Base-by-base conservation (phyloP, 2,113 vertebrate genomes). In the Mus musculus region DNA sequence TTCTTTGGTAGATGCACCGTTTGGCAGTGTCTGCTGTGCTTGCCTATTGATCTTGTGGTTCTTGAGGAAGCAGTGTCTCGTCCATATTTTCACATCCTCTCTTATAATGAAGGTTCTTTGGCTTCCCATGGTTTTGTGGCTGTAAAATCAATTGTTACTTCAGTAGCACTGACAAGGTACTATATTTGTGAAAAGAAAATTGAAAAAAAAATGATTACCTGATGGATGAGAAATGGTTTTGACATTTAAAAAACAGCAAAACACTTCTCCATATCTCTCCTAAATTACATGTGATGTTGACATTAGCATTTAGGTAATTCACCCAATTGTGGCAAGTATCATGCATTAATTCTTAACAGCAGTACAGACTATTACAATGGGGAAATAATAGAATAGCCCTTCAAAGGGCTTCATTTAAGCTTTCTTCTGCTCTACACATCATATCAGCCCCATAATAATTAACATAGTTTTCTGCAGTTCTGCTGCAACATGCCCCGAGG, bases 161-260 rank as follows among this genome's bases (percentile, higher is more conserved):
- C 91, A 90, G 92, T 49, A 86, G 90, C 8, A 2, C 85, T 95
- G 95, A 97, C 85, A 97, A 81, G 65, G 72, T 96, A 89, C 85
- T 88, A 52, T 95, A 96, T 97, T 97, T 94, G 80, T 97, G 88
- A 96, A 95, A 96, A 89, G 89, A 97, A 98, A 97, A 96, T 95
- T 96, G 95, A 97, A 97, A 97, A 96, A 97, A 97, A 97, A 96
- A 96, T 93, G 90, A 97, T 94, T 97, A 97, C 85, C 96, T 96
- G 93, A 96, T 96, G 77, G 96, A 94, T 96, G 80, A 98, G 95
- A 97, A 97, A 97, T 93, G 84, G 76, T 92, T 97, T 97, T 97
- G 93, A 97, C 96, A 98, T 94, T 97, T 96, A 93, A 95, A 95
- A 97, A 97, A 89, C 86, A 97, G 92, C 97, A 97, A 69, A 96